Evolutionary conservation across 2,113 vertebrate genomes (phyloP).

Genomic region (Pseudolaguvia tuberculata): DNA sequence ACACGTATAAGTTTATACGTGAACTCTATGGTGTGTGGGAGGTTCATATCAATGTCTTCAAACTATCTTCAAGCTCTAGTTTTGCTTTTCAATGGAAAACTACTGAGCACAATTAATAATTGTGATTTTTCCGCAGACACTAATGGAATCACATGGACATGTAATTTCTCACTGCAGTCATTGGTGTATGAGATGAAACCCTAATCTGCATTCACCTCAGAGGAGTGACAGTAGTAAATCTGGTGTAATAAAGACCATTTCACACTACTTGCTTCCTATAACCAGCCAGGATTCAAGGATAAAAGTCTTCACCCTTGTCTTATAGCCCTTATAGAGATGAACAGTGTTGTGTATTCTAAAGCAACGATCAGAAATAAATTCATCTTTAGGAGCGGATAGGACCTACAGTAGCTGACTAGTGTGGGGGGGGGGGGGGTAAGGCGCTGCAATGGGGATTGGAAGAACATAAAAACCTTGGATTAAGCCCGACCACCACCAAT

Average conservation of each 20-base stretch:
- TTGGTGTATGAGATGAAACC: not conserved
- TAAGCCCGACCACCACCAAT: too few species aligned
- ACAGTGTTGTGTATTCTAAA: not conserved
- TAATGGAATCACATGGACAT: conserved; percentile 17
- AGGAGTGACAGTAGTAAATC: conserved; percentile 29
- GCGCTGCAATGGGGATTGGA: too few species aligned
- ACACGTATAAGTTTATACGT: conserved; percentile 3
- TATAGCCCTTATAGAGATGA: conserved; percentile 8
- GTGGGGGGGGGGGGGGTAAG: too few species aligned
- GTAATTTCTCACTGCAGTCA: not conserved
- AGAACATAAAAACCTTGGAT: too few species aligned
- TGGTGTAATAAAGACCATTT: conserved; percentile 39
- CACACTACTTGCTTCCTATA: conserved; percentile 42
- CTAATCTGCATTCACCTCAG: conserved; percentile 32
- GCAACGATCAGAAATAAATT: conserved; percentile 5
- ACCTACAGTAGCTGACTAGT: too few species aligned
- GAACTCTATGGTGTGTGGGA: not conserved
- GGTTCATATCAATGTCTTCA: not conserved
- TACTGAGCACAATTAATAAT: not conserved
- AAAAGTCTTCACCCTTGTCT: conserved; percentile 36
- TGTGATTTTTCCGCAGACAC: not conserved
- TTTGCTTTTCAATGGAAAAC: not conserved
- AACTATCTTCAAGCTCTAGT: not conserved
- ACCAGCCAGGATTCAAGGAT: conserved; percentile 36
- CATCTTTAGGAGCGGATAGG: not conserved